Conservation (phyloP, 2,888 invertebrate genomes). For the Dolomedes plantarius region DNA sequence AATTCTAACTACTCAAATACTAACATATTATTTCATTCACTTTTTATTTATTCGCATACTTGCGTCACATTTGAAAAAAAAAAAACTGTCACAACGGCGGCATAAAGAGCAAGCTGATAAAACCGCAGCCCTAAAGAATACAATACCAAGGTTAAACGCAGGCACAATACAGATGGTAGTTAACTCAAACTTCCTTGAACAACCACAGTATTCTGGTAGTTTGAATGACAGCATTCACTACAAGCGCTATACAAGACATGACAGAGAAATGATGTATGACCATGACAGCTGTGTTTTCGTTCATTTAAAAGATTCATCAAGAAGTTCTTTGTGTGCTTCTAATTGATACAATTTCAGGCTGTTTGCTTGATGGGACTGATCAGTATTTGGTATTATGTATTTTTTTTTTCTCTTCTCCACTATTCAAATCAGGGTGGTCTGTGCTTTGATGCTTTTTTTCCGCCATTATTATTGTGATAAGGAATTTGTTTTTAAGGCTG, state of each 20-base stretch:
- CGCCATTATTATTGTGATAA: background rate
- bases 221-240: slow-evolving; percentile 53
- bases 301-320: slow-evolving; percentile 61
- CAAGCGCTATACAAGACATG: slow-evolving; percentile 34
- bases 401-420: too few relatives aligned
- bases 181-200: slow-evolving; percentile 36
- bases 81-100: background rate
- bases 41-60: too few relatives aligned
- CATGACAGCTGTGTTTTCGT: slow-evolving; percentile 61
- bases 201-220: slow-evolving; percentile 36
- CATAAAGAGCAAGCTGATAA: background rate
- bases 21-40: too few relatives aligned
- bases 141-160: slow-evolving; percentile 56
- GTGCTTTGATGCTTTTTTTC: background rate
- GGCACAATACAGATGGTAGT: background rate
- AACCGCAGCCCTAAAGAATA: slow-evolving; percentile 13
- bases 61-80: too few relatives aligned
- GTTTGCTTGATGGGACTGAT: slow-evolving; percentile 11
- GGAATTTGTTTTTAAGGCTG: background rate
- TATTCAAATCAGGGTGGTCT: slow-evolving; percentile 38
- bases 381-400: slow-evolving; percentile 13
- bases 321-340: slow-evolving; percentile 48
- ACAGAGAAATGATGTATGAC: slow-evolving; percentile 50
- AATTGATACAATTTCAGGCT: slow-evolving; percentile 60
- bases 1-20: too few relatives aligned